Conservation (phyloP, 2,888 invertebrate genomes). For the Herminia tarsipennalis region DNA sequence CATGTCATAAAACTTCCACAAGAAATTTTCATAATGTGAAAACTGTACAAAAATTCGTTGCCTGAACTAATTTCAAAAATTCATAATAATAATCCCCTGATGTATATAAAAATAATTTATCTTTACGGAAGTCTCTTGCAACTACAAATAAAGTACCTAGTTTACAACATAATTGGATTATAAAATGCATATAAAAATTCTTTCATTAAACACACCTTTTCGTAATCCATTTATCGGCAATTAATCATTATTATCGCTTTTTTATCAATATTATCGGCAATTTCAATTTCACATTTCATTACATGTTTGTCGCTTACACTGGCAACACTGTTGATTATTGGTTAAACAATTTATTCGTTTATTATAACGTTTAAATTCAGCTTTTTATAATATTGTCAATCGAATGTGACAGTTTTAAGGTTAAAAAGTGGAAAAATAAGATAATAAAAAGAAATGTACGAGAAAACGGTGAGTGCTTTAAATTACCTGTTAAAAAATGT, state of each 20-base stretch:
- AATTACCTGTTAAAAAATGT: not conserved
- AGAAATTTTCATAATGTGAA: too few species aligned
- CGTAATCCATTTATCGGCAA: too few species aligned
- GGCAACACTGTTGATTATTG: slow-evolving; percentile 3
- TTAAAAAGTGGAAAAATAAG: slow-evolving; percentile 9
- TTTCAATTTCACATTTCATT: not conserved
- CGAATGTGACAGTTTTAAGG: slow-evolving; percentile 10
- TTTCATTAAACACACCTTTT: too few species aligned
- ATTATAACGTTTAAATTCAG: not conserved
- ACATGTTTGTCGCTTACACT: not conserved
- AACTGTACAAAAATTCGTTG: too few species aligned
- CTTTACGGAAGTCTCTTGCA: too few species aligned
- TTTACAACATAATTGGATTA: too few species aligned
- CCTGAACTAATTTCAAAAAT: too few species aligned
- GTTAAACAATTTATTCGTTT: slow-evolving; percentile 2
- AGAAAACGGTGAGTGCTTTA: slow-evolving; percentile 25
- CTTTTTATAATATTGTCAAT: not conserved
- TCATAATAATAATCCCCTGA: too few species aligned
- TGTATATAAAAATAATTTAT: too few species aligned
- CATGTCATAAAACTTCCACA: too few species aligned
- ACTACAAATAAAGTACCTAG: too few species aligned
- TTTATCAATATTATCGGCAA: not conserved
- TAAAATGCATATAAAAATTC: too few species aligned
- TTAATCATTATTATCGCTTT: slow-evolving; percentile 4
- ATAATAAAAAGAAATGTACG: slow-evolving; percentile 15